Percentiles rank a stretch among this genome's conserved stretches.
These are phyloP conservation scores for Microcebus griseorufus DNA, from an alignment of 2,113 vertebrate genomes.

Conservation along the genomic window DNA sequence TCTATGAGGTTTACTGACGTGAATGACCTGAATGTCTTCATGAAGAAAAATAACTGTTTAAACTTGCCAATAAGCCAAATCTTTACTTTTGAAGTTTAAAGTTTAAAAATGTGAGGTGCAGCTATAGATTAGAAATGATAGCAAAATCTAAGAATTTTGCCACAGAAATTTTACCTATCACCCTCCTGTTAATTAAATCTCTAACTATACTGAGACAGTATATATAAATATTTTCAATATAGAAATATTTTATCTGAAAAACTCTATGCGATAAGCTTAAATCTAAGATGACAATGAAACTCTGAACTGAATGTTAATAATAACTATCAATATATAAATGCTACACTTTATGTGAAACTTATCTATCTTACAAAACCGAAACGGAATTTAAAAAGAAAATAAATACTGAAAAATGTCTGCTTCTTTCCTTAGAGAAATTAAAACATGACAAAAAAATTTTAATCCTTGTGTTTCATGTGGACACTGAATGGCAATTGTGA, in stretches of 20 bases:
- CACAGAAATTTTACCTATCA: background rate
- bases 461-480: background rate
- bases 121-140: background rate
- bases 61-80: conserved; percentile 4
- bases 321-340: background rate
- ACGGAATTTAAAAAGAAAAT: conserved; percentile 3
- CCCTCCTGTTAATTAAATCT: background rate
- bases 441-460: background rate
- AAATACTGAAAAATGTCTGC: background rate
- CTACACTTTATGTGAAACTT: background rate
- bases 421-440: background rate
- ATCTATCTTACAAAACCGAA: conserved; percentile 26
- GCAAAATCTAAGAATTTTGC: background rate
- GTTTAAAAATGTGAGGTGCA: background rate
- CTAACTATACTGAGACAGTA: background rate
- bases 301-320: conserved; percentile 12
- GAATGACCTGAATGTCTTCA: background rate
- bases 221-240: background rate
- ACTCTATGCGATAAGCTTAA: background rate
- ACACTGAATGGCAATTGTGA: background rate
- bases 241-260: conserved; percentile 41
- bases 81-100: background rate
- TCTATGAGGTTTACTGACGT: background rate
- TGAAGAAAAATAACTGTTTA: conserved; percentile 32
- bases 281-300: conserved; percentile 20